Evolutionary conservation across 2,113 vertebrate genomes (phyloP).

Genomic region (Sinocyclocheilus anophthalmus): DNA sequence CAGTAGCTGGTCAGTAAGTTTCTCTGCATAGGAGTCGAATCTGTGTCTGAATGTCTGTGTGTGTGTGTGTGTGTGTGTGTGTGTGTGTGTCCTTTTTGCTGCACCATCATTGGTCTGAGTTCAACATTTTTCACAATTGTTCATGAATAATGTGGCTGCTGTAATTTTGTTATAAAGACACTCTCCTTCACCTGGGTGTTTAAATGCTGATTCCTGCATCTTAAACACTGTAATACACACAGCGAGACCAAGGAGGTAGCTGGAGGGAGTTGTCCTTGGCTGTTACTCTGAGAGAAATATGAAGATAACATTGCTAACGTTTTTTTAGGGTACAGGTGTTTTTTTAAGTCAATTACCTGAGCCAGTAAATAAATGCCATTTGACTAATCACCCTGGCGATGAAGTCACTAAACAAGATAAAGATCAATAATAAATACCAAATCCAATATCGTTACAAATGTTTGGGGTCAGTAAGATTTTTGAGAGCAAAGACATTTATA

Average conservation of each 20-base stretch:
- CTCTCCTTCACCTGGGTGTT: neutral
- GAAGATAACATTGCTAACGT: neutral
- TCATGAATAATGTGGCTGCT: neutral
- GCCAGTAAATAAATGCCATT: neutral
- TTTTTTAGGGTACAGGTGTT: neutral
- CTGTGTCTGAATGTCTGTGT: no score
- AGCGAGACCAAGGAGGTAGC: neutral
- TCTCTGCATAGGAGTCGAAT: no score
- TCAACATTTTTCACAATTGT: neutral
- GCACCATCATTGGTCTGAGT: neutral
- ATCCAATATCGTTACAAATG: neutral
- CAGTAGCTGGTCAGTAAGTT: neutral
- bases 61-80: no score
- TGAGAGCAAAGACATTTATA: neutral
- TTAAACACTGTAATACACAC: conserved; percentile 9
- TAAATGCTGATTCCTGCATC: conserved; percentile 3
- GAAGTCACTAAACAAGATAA: neutral
- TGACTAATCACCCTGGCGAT: neutral
- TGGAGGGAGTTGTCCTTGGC: neutral
- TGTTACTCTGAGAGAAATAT: neutral
- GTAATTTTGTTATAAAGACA: neutral
- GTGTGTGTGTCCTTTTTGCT: neutral
- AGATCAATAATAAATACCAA: neutral
- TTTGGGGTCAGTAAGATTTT: neutral
- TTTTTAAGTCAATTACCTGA: neutral